Percentiles rank a stretch among this genome's conserved stretches.
phyloP scores from a whole-genome alignment of 2,113 vertebrate genomes.

The Macquaria australasica region DNA sequence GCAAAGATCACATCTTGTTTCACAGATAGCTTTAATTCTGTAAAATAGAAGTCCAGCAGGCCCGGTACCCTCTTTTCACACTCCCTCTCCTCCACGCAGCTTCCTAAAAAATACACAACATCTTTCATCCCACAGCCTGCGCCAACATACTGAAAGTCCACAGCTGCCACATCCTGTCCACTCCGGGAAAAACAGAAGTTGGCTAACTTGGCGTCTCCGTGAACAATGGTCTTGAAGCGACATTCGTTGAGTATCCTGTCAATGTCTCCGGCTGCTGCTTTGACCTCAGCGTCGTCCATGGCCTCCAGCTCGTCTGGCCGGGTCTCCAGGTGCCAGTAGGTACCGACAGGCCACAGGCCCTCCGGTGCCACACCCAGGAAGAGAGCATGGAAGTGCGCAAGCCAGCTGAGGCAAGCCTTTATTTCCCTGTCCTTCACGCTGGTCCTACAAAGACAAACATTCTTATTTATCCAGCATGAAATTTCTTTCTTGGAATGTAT shows the following conservation, averaged over 20 bases:
- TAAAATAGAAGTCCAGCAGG: conserved; percentile 81
- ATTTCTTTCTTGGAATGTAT: background rate
- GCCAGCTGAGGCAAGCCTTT: conserved; percentile 83
- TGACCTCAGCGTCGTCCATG: conserved; percentile 77
- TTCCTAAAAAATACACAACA: conserved; percentile 82
- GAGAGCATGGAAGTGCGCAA: conserved; percentile 83
- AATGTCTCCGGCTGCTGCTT: conserved; percentile 76
- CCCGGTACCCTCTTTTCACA: conserved; percentile 77
- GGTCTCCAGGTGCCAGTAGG: conserved; percentile 87
- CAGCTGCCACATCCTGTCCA: conserved; percentile 76
- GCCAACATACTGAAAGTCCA: conserved; percentile 87
- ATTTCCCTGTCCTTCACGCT: conserved; percentile 76
- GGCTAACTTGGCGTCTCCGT: conserved; percentile 85
- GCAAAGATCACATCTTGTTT: conserved; percentile 61
- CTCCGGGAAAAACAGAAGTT: conserved; percentile 84
- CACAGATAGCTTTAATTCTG: conserved; percentile 68
- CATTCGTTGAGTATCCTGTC: conserved; percentile 79
- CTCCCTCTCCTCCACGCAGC: conserved; percentile 82
- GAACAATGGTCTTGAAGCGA: conserved; percentile 82
- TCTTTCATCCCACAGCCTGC: conserved; percentile 87
- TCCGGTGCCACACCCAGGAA: conserved; percentile 76
- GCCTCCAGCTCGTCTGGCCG: conserved; percentile 84
- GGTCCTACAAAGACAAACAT: conserved; percentile 57
- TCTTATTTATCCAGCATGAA: background rate
- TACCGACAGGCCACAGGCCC: conserved; percentile 84